Conservation (phyloP, 2,113 vertebrate genomes). For the Thamnaconus septentrionalis region DNA sequence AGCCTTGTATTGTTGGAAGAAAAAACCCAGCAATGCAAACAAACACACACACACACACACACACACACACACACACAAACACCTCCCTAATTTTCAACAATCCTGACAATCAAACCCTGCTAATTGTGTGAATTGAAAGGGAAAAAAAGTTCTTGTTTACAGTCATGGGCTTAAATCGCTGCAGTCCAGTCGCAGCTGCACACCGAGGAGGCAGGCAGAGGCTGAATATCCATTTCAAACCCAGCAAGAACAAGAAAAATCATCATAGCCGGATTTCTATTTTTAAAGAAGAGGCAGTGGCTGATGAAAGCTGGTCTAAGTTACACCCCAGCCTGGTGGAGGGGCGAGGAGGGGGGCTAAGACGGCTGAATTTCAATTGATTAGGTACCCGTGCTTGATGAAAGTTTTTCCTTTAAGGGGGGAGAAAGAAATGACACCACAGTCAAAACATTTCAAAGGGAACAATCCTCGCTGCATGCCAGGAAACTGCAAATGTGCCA, state of each 20-base stretch:
- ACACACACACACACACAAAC: no score
- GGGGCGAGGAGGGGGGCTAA: conserved; percentile 10
- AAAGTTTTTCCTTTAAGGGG: conserved; percentile 54
- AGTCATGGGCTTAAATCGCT: conserved; percentile 5
- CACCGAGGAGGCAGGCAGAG: not conserved
- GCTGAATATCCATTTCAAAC: conserved; percentile 59
- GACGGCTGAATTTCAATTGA: conserved; percentile 64
- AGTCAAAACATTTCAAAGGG: conserved; percentile 69
- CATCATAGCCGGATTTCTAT: conserved; percentile 57
- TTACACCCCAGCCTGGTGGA: conserved; percentile 54
- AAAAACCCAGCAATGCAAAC: conserved; percentile 9
- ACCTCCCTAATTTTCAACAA: not conserved
- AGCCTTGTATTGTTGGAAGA: conserved; percentile 6
- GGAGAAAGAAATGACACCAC: conserved; percentile 54
- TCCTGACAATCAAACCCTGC: conserved; percentile 5
- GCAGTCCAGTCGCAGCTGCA: conserved; percentile 14
- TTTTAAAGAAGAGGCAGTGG: conserved; percentile 59
- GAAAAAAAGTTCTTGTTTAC: conserved; percentile 19
- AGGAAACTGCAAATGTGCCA: conserved; percentile 61
- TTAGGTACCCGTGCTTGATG: conserved; percentile 62
- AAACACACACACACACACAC: no score
- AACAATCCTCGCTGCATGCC: conserved; percentile 53
- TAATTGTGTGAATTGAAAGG: conserved; percentile 1
- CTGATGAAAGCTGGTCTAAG: conserved; percentile 64
- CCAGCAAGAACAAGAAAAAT: conserved; percentile 21